phyloP scores from a whole-genome alignment of 2,113 vertebrate genomes.

The Mesitornis unicolor region DNA sequence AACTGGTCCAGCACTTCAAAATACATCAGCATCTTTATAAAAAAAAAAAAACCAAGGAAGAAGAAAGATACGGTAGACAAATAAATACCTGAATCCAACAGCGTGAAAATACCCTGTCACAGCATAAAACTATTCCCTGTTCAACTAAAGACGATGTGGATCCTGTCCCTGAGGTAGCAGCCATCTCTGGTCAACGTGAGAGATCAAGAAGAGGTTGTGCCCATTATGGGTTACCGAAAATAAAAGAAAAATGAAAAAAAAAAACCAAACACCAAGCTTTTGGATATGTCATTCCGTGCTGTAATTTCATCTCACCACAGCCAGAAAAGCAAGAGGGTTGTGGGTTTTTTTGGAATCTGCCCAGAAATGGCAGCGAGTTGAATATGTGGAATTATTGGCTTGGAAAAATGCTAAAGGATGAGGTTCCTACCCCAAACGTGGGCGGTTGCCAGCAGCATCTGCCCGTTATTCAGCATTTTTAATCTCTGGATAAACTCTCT shows the following conservation, averaged over 20 bases:
- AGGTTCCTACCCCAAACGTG: neutral
- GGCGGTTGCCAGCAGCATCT: neutral
- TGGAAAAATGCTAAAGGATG: neutral
- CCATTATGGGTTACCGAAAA: neutral
- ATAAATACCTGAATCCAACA: slow-evolving; percentile 44
- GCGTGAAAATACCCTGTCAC: slow-evolving; percentile 39
- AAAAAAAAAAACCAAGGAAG: neutral
- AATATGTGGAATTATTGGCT: neutral
- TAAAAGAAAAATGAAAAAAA: neutral
- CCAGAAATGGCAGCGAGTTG: neutral
- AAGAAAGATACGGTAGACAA: neutral
- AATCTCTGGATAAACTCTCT: neutral
- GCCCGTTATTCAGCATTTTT: rapidly evolving
- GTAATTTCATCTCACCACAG: neutral
- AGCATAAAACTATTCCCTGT: slow-evolving; percentile 42
- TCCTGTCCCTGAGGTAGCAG: slow-evolving; percentile 75
- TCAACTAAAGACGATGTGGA: slow-evolving; percentile 54
- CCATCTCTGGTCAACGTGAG: slow-evolving; percentile 31
- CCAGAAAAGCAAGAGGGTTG: neutral
- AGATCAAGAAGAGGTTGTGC: neutral
- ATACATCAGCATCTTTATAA: neutral
- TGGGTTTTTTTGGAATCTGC: neutral
- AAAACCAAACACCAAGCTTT: neutral
- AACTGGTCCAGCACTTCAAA: slow-evolving; percentile 20
- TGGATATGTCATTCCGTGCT: neutral